Evolutionary conservation across 2,797 vertebrate species (phyloP).

Genomic region (Champsocephalus gunnari): DNA sequence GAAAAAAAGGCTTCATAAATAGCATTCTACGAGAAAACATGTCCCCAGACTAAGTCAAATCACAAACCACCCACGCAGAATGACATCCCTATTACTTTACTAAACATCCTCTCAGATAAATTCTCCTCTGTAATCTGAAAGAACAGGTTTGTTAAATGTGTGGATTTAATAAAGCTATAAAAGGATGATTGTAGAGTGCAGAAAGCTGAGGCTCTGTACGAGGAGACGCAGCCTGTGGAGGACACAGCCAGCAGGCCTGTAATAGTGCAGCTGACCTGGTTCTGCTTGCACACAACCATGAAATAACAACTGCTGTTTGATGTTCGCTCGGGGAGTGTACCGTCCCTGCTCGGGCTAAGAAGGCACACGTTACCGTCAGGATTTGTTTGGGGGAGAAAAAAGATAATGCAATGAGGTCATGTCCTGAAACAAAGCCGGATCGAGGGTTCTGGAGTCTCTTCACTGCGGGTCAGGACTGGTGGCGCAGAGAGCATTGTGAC

Average conservation of each 20-base stretch:
- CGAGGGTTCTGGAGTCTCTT: slow-evolving; percentile 23
- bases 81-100: neutral
- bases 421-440: slow-evolving; percentile 47
- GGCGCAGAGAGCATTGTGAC: slow-evolving; percentile 8
- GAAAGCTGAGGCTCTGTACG: slow-evolving; percentile 29
- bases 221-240: slow-evolving; percentile 55
- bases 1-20: slow-evolving; percentile 10
- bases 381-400: slow-evolving; percentile 33
- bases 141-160: slow-evolving; percentile 9
- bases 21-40: neutral
- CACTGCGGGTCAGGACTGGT: slow-evolving; percentile 24
- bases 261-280: slow-evolving; percentile 80
- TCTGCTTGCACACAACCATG: slow-evolving; percentile 79
- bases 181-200: neutral
- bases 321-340: slow-evolving; percentile 69
- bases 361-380: slow-evolving; percentile 55
- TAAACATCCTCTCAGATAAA: neutral
- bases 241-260: slow-evolving; percentile 74
- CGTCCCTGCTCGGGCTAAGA: slow-evolving; percentile 59
- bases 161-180: slow-evolving; percentile 21
- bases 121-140: slow-evolving; percentile 18
- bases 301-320: slow-evolving; percentile 78
- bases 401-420: slow-evolving; percentile 55
- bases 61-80: slow-evolving; percentile 4
- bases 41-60: slow-evolving; percentile 11